Percentiles rank a stretch among this genome's conserved stretches.
phyloP scores from a whole-genome alignment of 2,113 vertebrate species.

The Charina bottae region DNA sequence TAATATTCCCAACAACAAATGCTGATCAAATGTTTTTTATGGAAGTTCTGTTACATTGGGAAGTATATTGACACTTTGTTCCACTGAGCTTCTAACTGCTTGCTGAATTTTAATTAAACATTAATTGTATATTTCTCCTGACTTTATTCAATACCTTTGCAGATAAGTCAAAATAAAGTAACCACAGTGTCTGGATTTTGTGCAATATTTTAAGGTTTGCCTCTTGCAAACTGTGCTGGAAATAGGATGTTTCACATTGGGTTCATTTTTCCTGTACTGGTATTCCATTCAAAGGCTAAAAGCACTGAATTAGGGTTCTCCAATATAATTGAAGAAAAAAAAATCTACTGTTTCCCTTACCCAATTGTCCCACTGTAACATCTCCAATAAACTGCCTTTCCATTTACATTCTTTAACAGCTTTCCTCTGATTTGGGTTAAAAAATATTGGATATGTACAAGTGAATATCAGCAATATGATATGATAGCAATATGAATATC shows the following conservation, averaged over 20 bases:
- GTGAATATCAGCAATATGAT: not conserved
- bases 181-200: not conserved
- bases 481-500: not conserved
- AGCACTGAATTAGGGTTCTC: not conserved
- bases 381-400: no score
- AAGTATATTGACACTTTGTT: no score
- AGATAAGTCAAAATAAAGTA: not conserved
- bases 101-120: not conserved
- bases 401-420: not conserved
- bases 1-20: not conserved
- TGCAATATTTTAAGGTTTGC: not conserved
- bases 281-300: not conserved
- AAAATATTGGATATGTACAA: not conserved
- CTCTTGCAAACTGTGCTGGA: not conserved
- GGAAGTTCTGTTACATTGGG: not conserved
- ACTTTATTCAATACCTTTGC: not conserved
- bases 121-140: constrained; percentile 2
- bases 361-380: not conserved
- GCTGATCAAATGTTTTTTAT: no score
- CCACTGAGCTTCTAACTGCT: not conserved
- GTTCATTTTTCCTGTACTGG: constrained; percentile 10
- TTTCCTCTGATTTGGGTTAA: not conserved
- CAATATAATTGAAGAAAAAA: constrained; percentile 12
- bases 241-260: constrained; percentile 53
- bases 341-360: not conserved